Percentiles rank a stretch among this genome's conserved stretches.
phyloP scores from a whole-genome alignment of 2,797 vertebrate species.

The Acrossocheilus fasciatus region DNA sequence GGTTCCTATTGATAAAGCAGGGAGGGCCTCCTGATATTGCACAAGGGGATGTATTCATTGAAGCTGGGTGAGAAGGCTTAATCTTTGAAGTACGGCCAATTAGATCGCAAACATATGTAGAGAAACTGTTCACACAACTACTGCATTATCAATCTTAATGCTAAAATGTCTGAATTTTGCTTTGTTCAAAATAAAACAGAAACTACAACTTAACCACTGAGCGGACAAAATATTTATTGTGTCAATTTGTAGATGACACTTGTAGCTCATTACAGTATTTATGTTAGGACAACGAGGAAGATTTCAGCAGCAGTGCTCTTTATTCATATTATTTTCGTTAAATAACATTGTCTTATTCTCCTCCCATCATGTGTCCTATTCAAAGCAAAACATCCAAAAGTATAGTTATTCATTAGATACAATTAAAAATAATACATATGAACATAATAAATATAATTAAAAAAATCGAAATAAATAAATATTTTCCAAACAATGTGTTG shows the following conservation, averaged over 20 bases:
- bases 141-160: constrained; percentile 65
- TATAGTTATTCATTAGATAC: neutral
- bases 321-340: neutral
- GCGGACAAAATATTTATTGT: neutral
- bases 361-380: neutral
- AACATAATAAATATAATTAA: neutral
- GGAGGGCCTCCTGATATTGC: constrained; percentile 93
- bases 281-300: neutral
- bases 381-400: neutral
- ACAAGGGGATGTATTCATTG: constrained; percentile 93
- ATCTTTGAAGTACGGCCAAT: constrained; percentile 79
- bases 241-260: neutral
- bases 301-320: neutral
- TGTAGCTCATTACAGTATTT: neutral
- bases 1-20: constrained; percentile 95
- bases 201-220: neutral
- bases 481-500: neutral
- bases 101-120: constrained; percentile 84
- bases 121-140: constrained; percentile 64
- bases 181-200: neutral
- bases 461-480: neutral
- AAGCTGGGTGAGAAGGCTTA: constrained; percentile 77
- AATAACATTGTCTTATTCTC: neutral
- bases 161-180: constrained; percentile 22
- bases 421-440: neutral